Conservation (phyloP, 2,797 vertebrate species). For the Neosalanx taihuensis region DNA sequence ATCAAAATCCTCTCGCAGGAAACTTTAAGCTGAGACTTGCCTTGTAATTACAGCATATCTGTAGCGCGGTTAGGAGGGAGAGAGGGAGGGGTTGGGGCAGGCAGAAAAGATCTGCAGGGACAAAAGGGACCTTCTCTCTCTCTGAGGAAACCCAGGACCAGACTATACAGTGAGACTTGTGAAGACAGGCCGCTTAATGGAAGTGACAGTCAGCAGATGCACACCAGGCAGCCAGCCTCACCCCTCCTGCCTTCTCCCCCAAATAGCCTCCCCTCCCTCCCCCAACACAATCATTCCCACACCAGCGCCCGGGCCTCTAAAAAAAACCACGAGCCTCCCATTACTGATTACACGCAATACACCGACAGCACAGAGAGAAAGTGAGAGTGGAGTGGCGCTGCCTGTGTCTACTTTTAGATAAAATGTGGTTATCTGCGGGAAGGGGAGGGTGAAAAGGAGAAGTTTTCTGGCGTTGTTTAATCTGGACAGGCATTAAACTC, state of each 20-base stretch:
- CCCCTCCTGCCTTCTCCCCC: conserved; percentile 2
- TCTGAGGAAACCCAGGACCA: conserved; percentile 30
- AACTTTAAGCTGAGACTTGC: conserved; percentile 20
- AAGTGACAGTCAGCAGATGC: conserved; percentile 70
- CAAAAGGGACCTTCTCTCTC: conserved; percentile 50
- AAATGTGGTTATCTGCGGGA: conserved; percentile 61
- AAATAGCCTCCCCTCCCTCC: too few relatives aligned
- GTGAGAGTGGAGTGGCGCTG: conserved; percentile 38
- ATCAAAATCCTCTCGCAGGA: conserved; percentile 26
- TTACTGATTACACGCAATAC: conserved; percentile 63
- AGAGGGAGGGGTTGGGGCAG: conserved; percentile 43
- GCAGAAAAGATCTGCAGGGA: conserved; percentile 38
- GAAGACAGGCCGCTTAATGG: conserved; percentile 63
- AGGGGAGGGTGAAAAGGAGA: conserved; percentile 39
- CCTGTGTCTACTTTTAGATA: conserved; percentile 62
- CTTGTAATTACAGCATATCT: conserved; percentile 37
- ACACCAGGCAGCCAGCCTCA: conserved; percentile 22
- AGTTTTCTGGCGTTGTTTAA: conserved; percentile 67
- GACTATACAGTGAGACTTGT: conserved; percentile 32
- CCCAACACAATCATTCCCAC: conserved; percentile 38
- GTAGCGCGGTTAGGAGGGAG: conserved; percentile 17
- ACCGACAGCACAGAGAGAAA: conserved; percentile 1
- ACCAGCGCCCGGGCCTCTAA: conserved; percentile 29
- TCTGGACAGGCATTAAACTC: conserved; percentile 58
- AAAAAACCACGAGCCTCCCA: conserved; percentile 17